phyloP scores from a whole-genome alignment of 2,797 vertebrate species.

The Gymnothorax reevesii region DNA sequence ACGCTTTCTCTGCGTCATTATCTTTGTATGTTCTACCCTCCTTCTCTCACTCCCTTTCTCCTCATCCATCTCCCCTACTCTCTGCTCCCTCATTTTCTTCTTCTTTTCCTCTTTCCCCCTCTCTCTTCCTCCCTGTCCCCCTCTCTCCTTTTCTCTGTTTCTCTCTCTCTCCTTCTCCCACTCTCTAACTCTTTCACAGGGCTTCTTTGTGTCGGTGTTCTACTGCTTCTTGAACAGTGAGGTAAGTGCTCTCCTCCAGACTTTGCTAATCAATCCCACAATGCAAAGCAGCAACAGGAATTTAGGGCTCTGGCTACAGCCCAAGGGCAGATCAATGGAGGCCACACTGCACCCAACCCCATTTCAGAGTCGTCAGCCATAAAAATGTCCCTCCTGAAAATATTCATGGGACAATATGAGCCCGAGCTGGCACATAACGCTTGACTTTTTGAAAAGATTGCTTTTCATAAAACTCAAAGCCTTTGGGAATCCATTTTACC shows the following conservation, averaged over 20 bases:
- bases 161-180: not conserved
- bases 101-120: not conserved
- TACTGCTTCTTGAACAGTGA: conserved; percentile 99
- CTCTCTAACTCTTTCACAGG: conserved; percentile 65
- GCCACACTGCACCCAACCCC: not conserved
- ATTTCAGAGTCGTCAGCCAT: not conserved
- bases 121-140: too few species aligned
- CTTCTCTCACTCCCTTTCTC: not conserved
- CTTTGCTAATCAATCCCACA: conserved; percentile 1
- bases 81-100: conserved; percentile 16
- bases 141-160: not conserved
- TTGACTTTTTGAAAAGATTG: conserved; percentile 11
- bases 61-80: not conserved
- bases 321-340: conserved; percentile 37
- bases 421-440: conserved; percentile 31
- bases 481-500: not conserved
- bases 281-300: conserved; percentile 26
- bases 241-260: conserved; percentile 73
- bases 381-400: conserved; percentile 39
- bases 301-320: conserved; percentile 27
- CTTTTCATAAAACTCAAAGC: conserved; percentile 20
- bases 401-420: conserved; percentile 32
- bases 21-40: not conserved
- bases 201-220: conserved; percentile 98
- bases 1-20: not conserved